Evolutionary conservation across 2,797 vertebrate genomes (phyloP), one percentile per base, ranked within the genome.

Genomic region (Nyctibius grandis): DNA sequence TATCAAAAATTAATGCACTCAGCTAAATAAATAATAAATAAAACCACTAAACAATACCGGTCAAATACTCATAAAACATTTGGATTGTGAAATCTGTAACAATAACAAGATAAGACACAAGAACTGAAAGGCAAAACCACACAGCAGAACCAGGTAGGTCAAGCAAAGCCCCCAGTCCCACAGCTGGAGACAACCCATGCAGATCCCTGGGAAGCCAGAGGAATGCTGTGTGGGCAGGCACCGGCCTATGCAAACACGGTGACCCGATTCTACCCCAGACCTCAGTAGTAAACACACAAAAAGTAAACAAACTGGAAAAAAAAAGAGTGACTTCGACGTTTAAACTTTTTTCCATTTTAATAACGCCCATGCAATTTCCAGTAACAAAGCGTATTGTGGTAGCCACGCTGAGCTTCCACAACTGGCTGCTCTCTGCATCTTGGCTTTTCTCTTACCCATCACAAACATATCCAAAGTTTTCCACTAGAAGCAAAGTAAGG

Each of bases 341-440:
- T 68, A 51, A 92, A 68, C 33, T 70, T 63, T 21, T 83, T 83
- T 65, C 84, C 70, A 50, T 76, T 51, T 80, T 44, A 93, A 65
- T 15, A 70, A 12, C 0, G 15, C 7, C 26, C 64, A 10, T 36
- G 60, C 78, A 87, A 77, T 76, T 88, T 72, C 69, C 76, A 93
- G n/a, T 45, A 89, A 95, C 89, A 96, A 95, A 89, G 88, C 79
- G 69, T 60, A 92, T 67, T 94, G 94, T 84, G 81, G 63, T 48
- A 56, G 65, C 47, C 80, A 61, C 79, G 83, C 53, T 19, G 64
- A 57, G 61, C 65, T 92, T 92, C 82, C 93, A 93, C 91, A 95
- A 92, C 68, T 19, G 72, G 68, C 79, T 31, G 33, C 57, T 82
- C 78, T 31, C 63, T 54, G 3, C 1, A 2, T n/a, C 89, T 91